phyloP scores from a whole-genome alignment of 2,888 invertebrate genomes.

The Pheosia gnoma region DNA sequence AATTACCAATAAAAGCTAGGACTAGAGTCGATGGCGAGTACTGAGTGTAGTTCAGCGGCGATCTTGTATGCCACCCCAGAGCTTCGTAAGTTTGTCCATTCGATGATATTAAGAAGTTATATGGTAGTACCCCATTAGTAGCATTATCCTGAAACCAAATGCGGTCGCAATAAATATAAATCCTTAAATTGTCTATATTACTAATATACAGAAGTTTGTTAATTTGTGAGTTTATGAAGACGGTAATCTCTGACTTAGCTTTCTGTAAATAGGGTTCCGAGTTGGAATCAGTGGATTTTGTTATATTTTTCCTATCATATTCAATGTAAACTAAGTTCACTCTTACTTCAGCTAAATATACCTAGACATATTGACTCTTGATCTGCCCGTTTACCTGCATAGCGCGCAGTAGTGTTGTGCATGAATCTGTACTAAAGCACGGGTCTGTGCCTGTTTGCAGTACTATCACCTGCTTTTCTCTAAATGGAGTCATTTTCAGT shows the following conservation, averaged over 20 bases:
- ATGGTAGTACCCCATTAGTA: constrained; percentile 47
- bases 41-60: constrained; percentile 45
- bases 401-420: constrained; percentile 56
- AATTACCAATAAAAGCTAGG: constrained; percentile 72
- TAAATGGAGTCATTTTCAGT: constrained; percentile 21
- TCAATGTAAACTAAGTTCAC: too few species aligned
- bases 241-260: too few species aligned
- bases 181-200: too few species aligned
- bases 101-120: constrained; percentile 78
- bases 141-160: constrained; percentile 37
- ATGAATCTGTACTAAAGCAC: constrained; percentile 58
- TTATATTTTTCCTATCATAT: too few species aligned
- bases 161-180: too few species aligned
- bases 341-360: too few species aligned
- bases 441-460: constrained; percentile 69
- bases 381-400: constrained; percentile 62
- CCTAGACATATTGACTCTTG: too few species aligned
- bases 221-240: too few species aligned
- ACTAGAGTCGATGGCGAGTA: constrained; percentile 52
- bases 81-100: constrained; percentile 75
- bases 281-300: too few species aligned
- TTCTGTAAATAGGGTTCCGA: too few species aligned
- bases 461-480: constrained; percentile 57
- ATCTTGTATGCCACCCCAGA: constrained; percentile 72
- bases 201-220: too few species aligned